Conservation (phyloP, 2,888 invertebrate genomes). For the Agonopterix subpropinquella region DNA sequence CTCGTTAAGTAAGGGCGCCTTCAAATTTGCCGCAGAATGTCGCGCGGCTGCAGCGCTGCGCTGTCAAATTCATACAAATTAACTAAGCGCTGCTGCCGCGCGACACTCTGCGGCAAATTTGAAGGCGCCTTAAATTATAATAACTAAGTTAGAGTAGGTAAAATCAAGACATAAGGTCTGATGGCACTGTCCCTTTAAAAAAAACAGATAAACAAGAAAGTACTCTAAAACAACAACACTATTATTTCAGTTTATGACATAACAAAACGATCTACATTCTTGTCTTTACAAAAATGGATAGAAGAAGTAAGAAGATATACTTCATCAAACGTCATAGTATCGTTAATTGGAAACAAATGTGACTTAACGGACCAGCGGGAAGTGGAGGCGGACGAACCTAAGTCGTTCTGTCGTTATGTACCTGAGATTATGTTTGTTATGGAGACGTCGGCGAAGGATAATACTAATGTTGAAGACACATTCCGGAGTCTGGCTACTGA, state of each 20-base stretch:
- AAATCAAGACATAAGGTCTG: no score
- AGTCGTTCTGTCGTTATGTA: conserved; percentile 89
- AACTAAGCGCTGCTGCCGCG: no score
- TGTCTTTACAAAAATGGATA: conserved; percentile 95
- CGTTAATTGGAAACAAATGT: conserved; percentile 95
- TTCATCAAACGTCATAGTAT: conserved; percentile 91
- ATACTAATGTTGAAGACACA: conserved; percentile 92
- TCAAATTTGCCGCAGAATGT: no score
- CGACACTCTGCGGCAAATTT: no score
- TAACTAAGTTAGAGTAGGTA: no score
- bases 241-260: conserved; percentile 90
- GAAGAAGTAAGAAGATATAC: conserved; percentile 97
- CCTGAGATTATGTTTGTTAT: conserved; percentile 91
- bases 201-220: no score
- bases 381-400: conserved; percentile 90
- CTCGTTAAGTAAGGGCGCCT: no score
- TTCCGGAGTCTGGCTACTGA: conserved; percentile 91
- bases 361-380: conserved; percentile 88
- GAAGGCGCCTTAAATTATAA: no score
- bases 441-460: conserved; percentile 94
- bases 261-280: conserved; percentile 93
- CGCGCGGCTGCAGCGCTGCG: no score
- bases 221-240: no score
- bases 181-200: no score
- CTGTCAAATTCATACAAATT: no score